Base-by-base conservation (phyloP, 2,797 vertebrate species). In the Erethizon dorsatum region DNA sequence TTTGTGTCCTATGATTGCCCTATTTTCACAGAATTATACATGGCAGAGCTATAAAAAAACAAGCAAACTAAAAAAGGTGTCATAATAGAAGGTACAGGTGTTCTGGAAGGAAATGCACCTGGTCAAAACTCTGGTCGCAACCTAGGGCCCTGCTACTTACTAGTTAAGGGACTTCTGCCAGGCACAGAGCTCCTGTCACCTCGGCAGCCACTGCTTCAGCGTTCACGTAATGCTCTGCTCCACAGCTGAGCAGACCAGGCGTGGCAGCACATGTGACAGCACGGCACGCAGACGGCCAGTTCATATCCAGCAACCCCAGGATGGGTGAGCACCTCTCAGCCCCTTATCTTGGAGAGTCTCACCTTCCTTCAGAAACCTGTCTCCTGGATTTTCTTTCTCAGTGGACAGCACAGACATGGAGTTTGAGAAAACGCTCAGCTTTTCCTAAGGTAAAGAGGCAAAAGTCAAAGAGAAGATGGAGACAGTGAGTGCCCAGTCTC, bases 21-120 rank as follows among this genome's bases (percentile, higher is more conserved):
- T 85, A 69, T 75, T 97, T 97, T 93, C 80, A 82, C 71, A 75
- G 87, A 89, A 91, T 65, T 93, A 28, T n/a, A 95, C n/a, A 22
- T 45, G 45, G 56, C 71, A 69, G 54, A 90, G 52, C 78, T 88
- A 4, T 47, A 31, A 31, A 91, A 91, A 88, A 50, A 37, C 14
- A 94, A 89, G 37, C 37, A 41, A 41, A 41, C 37, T 2, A 92
- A 84, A 45, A 88, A 86, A 83, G 24, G 12, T 33, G 59, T 82
- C 9, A 45, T 10, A 93, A 84, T 2, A 65, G 41, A 73, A 93
- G 10, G 33, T n/a, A 26, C 0, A 1, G 1, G 20, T 47, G 31
- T 24, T 90, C 50, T 75, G 59, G 56, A 57, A 77, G 67, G n/a
- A 80, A 93, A 92, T 59, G 33, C 10, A 37, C 28, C 61, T 31